phyloP scores from a whole-genome alignment of 2,113 vertebrate species.

The Oreotrochilus melanogaster region DNA sequence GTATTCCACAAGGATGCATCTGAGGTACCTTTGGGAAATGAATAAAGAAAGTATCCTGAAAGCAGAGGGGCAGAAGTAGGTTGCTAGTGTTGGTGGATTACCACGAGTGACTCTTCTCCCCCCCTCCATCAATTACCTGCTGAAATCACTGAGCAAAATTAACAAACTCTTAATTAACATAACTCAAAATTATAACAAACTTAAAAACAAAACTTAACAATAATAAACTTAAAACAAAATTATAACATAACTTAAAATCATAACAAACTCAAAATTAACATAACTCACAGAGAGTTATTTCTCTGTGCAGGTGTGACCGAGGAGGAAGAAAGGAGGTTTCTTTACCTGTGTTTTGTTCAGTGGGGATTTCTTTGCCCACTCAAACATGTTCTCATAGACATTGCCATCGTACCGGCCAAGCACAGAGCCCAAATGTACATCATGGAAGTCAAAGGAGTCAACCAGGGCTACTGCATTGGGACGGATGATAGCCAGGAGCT shows the following conservation, averaged over 20 bases:
- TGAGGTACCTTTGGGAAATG: neutral
- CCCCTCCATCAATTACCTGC: neutral
- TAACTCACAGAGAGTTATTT: no score
- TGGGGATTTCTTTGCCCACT: slow-evolving; percentile 93
- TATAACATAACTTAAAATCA: no score
- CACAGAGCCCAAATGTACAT: slow-evolving; percentile 86
- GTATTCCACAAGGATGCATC: neutral
- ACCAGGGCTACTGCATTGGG: slow-evolving; percentile 90
- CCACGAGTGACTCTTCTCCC: neutral
- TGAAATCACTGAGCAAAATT: neutral
- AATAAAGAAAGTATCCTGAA: neutral
- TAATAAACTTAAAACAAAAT: no score
- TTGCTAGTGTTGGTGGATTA: neutral
- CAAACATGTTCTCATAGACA: slow-evolving; percentile 94
- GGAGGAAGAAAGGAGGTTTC: neutral
- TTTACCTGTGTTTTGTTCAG: slow-evolving; percentile 91
- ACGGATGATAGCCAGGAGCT: slow-evolving; percentile 86
- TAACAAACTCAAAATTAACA: no score
- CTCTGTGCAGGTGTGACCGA: rapidly evolving
- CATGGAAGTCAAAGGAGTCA: slow-evolving; percentile 91
- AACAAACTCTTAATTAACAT: no score
- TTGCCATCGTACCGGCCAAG: slow-evolving; percentile 97
- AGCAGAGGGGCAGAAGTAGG: neutral
- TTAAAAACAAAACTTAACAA: no score
- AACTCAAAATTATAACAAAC: no score